Evolutionary conservation across 2,113 vertebrate species (phyloP).

Genomic region (Lota lota): DNA sequence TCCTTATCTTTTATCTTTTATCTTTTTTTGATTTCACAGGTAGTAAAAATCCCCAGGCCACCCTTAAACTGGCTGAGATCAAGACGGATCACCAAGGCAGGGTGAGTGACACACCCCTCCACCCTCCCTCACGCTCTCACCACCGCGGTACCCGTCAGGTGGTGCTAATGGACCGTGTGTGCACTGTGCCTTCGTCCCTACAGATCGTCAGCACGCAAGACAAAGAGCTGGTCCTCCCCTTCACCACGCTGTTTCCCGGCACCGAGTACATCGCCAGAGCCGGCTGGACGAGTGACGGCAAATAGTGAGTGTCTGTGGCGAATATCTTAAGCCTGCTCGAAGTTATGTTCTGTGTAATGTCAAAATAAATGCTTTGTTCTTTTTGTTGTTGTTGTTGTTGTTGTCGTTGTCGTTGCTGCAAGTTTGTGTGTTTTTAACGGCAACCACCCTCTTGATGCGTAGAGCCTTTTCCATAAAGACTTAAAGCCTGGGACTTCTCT

Average conservation of each 20-base stretch:
- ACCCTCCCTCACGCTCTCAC: not conserved
- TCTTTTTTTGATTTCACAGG: slow-evolving; percentile 64
- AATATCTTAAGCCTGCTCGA: too few relatives aligned
- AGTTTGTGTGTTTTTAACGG: too few relatives aligned
- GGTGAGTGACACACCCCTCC: slow-evolving; percentile 64
- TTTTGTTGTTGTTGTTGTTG: too few relatives aligned
- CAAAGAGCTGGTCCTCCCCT: slow-evolving; percentile 88
- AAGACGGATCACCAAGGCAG: slow-evolving; percentile 84
- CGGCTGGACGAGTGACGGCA: slow-evolving; percentile 93
- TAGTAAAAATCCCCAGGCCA: slow-evolving; percentile 94
- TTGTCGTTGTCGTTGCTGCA: too few relatives aligned
- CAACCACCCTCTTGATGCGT: too few relatives aligned
- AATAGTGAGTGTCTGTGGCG: slow-evolving; percentile 76
- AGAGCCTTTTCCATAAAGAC: too few relatives aligned
- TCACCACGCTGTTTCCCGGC: slow-evolving; percentile 81
- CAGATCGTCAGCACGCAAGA: slow-evolving; percentile 84
- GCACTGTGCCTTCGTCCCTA: slow-evolving; percentile 13
- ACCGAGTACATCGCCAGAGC: slow-evolving; percentile 93
- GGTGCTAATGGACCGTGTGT: not conserved
- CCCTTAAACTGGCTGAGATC: slow-evolving; percentile 89
- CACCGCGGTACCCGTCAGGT: not conserved
- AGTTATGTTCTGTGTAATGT: too few relatives aligned
- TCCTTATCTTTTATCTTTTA: not conserved
- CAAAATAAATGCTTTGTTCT: too few relatives aligned
- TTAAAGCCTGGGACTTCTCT: too few relatives aligned